Base-by-base conservation (phyloP, 2,797 vertebrate species). In the Acestrorhynchus altus region DNA sequence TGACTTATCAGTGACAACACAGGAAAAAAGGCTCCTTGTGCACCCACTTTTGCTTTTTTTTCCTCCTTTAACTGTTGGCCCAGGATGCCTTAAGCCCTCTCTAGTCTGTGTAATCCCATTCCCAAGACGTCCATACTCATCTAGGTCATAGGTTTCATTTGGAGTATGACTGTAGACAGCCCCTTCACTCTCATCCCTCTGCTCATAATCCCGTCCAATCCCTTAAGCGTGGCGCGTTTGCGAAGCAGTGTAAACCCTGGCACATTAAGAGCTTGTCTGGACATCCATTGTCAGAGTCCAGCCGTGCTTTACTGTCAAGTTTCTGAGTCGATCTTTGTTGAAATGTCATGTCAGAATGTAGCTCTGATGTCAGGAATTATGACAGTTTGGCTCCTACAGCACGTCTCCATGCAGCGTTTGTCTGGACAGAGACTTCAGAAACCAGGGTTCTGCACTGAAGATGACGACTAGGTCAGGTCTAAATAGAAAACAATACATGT, bases 91-190 rank as follows among this genome's bases (percentile, higher is more conserved):
- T 88, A 89, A 91, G 83, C 84, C 79, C 64, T 15, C 39, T 76
- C 83, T 83, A 87, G 79, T 84, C 82, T 77, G 67, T 81, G 82
- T 91, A 90, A 92, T 90, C 89, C 87, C 74, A 87, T 89, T 84
- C 71, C 77, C 67, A 65, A 84, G 63, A 86, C 16, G 51, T 69
- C 61, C 16, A 28, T 68, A 12, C 77, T 69, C 87, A 87, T 91
- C 42, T 88, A 89, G 89, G 90, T 91, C 87, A 89, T 77, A 84
- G 82, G 82, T 83, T 86, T 89, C 69, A 31, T 80, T 80, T 63
- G 72, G 52, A 81, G 75, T 70, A 46, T 63, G 79, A 72, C 70
- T 81, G 66, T 78, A 77, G 46, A 79, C 66, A 76, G 77, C 69
- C 77, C 57, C 76, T 73, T 81, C 69, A 74, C 35, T 49, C 52